phyloP scores from a whole-genome alignment of 2,113 vertebrate species.

The Arenaria interpres region DNA sequence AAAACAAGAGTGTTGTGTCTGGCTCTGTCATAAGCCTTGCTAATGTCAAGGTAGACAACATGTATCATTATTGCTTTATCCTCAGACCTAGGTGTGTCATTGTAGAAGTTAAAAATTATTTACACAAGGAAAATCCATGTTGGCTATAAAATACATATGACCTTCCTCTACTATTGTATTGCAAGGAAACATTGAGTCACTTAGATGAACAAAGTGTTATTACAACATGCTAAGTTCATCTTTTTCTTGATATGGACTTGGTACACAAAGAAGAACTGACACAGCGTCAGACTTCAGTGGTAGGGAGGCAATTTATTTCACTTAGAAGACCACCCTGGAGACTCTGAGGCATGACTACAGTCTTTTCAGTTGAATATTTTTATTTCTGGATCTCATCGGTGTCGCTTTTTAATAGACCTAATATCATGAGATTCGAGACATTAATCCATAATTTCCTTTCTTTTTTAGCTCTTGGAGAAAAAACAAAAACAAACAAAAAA shows the following conservation, averaged over 20 bases:
- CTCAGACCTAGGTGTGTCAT: background rate
- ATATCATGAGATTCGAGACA: background rate
- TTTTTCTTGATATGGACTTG: background rate
- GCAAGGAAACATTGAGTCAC: background rate
- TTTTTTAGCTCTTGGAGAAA: background rate
- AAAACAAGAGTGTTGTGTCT: background rate
- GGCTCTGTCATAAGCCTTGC: background rate
- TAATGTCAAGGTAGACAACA: background rate
- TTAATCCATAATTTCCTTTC: background rate
- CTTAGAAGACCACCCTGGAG: background rate
- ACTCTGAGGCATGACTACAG: background rate
- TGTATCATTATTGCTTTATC: background rate
- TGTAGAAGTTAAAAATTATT: background rate
- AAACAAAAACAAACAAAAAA: too few relatives aligned
- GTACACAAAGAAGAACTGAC: background rate
- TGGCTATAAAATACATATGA: background rate
- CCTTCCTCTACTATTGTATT: background rate
- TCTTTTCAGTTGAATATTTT: background rate
- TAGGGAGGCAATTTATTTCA: background rate
- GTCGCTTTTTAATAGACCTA: background rate
- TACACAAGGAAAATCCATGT: background rate
- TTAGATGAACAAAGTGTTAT: background rate
- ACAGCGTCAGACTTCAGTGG: background rate
- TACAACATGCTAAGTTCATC: background rate
- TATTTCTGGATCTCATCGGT: background rate